Evolutionary conservation across 2,888 invertebrate genomes (phyloP), one percentile per base, ranked within the genome.

Genomic region (Heterodera filipjevi): DNA sequence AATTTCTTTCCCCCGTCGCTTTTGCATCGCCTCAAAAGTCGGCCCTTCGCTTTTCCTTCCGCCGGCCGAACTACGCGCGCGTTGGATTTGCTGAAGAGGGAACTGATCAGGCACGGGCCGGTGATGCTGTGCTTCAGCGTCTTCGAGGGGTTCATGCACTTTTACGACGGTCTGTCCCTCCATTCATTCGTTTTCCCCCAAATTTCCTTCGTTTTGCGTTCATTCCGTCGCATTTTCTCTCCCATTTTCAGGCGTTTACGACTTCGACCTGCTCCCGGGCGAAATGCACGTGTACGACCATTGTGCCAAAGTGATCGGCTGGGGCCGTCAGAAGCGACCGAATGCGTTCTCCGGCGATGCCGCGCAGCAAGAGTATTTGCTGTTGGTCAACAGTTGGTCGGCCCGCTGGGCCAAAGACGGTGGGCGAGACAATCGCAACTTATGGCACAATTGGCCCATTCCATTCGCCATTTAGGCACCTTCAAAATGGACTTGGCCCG

Each of bases 121-220:
- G 79, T 66, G 19, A 78, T 79, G 77, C 73, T 79, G 33, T 79
- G 79, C 44, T 79, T 79, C 64, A 79, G 78, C 39, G 79, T 79
- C 49, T 81, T 79, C 75, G 81, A 82, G 76, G 76, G 74, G 19
- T 81, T 81, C 72, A 73, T 81, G 81, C 81, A 81, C 76, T 81
- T 82, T 66, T 71, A 82, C 49, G 78, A 81, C 53, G 81, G 81
- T 79, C 2, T 5, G 33, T 27, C n/a, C 22, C 12, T 35, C 33
- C 3, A 39, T 22, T 53, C 53, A 19, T 19, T 6, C 22, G 49
- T 22, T 22, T 22, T 59, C 27, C 12, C 22, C 59, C n/a, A n/a
- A 59, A 59, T 8, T 59, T 3, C 8, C 59, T 27, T 22, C 59
- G n/a, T 27, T 59, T 27, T 10, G 27, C n/a, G 6, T 19, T 46